Conservation (phyloP, 2,797 vertebrate species). For the Cichlasoma orientale region DNA sequence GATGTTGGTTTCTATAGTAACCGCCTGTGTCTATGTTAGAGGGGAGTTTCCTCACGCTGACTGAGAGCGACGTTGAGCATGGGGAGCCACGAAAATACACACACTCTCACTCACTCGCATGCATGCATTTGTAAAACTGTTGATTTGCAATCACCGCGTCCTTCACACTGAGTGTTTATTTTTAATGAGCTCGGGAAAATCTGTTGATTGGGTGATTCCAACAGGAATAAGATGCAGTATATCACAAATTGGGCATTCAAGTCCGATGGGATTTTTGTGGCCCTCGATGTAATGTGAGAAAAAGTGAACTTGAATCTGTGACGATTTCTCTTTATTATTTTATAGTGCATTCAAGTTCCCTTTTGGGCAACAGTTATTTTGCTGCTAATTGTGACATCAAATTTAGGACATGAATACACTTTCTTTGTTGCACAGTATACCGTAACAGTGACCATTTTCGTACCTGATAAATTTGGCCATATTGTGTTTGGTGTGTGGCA, state of each 20-base stretch:
- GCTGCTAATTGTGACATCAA: neutral
- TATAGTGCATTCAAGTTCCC: neutral
- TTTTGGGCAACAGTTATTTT: neutral
- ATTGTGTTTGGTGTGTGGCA: neutral
- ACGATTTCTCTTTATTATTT: neutral
- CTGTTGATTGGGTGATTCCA: constrained; percentile 52
- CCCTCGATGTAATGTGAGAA: neutral
- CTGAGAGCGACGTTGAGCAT: constrained; percentile 39
- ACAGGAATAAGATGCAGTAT: constrained; percentile 13
- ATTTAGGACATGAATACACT: neutral
- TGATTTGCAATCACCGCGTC: constrained; percentile 59
- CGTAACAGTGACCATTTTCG: neutral
- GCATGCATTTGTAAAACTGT: constrained; percentile 30
- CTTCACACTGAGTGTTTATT: constrained; percentile 47
- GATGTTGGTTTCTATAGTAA: constrained; percentile 73
- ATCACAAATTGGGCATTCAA: constrained; percentile 25
- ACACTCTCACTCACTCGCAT: neutral
- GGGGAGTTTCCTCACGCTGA: constrained; percentile 57
- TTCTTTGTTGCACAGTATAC: neutral
- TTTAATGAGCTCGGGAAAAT: constrained; percentile 41
- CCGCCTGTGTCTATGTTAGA: constrained; percentile 49
- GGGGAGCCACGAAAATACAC: constrained; percentile 33
- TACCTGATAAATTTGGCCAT: neutral
- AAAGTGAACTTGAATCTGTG: neutral
- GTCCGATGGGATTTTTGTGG: neutral